Percentiles rank a stretch among this genome's conserved stretches.
Conservation (phyloP, 2,113 vertebrate genomes). For the Aldabrachelys gigantea region DNA sequence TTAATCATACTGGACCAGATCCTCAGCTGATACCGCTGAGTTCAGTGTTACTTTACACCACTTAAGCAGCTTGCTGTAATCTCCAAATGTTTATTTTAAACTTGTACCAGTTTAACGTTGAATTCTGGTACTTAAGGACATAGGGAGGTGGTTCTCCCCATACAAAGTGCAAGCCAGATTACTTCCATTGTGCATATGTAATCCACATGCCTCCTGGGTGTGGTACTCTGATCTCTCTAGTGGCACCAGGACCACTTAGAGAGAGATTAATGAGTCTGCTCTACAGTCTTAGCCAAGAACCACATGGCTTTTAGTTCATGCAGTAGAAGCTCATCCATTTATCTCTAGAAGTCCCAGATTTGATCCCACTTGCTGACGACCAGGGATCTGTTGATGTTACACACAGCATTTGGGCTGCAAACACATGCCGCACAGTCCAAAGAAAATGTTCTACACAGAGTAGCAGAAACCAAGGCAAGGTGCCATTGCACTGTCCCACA, state of each 20-base stretch:
- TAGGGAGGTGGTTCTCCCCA: fast-evolving
- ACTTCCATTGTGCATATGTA: background rate
- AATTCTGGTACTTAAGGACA: background rate
- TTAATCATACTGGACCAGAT: fast-evolving
- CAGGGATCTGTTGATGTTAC: no score
- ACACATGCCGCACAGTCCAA: background rate
- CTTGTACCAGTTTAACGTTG: background rate
- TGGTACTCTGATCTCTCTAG: no score
- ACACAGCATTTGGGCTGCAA: background rate
- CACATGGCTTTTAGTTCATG: no score
- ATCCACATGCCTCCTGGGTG: no score
- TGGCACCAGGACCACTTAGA: no score
- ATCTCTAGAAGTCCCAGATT: no score
- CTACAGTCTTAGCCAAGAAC: no score
- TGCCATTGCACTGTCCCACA: background rate
- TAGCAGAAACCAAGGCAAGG: fast-evolving
- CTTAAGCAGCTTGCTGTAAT: fast-evolving
- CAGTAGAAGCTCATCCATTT: no score
- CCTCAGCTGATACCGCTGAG: background rate
- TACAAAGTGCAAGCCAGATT: background rate
- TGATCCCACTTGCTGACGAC: no score
- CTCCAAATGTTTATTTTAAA: fast-evolving
- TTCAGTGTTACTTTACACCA: background rate
- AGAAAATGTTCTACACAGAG: background rate
- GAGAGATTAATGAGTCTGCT: no score